These are phyloP conservation scores for Troides helena DNA, from an alignment of 2,888 invertebrate genomes.

Conservation along the genomic window DNA sequence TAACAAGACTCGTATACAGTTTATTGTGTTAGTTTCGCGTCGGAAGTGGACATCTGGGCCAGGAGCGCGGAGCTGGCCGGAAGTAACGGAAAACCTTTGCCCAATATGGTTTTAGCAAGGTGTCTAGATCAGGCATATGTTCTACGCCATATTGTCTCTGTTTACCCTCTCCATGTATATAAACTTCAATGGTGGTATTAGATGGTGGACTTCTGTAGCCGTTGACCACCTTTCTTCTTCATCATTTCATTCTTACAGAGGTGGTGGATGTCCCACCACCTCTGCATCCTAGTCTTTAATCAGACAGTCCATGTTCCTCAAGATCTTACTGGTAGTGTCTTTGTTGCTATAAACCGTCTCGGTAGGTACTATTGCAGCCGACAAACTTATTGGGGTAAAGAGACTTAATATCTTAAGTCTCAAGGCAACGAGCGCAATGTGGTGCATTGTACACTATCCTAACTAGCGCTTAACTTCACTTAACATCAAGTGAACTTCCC, in stretches of 20 bases:
- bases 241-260: neutral
- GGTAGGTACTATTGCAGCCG: no score
- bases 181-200: neutral
- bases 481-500: no score
- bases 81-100: conserved; percentile 19
- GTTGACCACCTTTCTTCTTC: neutral
- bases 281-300: no score
- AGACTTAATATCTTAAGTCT: no score
- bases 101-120: conserved; percentile 10
- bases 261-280: neutral
- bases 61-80: conserved; percentile 5
- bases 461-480: no score
- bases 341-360: no score
- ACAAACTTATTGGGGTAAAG: no score
- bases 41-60: conserved; percentile 18
- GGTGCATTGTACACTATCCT: no score
- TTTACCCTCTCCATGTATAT: neutral
- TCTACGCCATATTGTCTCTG: conserved; percentile 12
- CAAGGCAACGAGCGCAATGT: no score
- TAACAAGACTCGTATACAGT: conserved; percentile 40
- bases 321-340: no score
- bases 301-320: no score
- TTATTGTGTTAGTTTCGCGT: conserved; percentile 38
- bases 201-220: neutral
- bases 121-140: conserved; percentile 1